These are phyloP conservation scores for Arvicanthis niloticus DNA, from an alignment of 2,113 vertebrate genomes.

Conservation along the genomic window DNA sequence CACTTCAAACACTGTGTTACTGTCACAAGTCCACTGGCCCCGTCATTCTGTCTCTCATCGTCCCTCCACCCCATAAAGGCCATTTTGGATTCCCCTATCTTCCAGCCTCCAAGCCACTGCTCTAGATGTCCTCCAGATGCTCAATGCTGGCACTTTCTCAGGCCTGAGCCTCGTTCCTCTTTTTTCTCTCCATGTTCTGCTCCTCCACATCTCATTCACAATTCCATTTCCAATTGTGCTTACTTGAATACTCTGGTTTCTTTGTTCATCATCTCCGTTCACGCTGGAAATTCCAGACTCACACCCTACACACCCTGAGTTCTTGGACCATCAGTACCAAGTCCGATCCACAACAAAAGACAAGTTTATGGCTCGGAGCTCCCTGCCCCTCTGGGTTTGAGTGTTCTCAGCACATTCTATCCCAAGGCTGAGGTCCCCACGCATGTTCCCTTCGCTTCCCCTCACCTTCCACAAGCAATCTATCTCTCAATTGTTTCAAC, in stretches of 20 bases:
- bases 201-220: not conserved
- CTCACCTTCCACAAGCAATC: not conserved
- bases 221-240: no score
- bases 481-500: not conserved
- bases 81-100: not conserved
- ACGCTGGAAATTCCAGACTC: not conserved
- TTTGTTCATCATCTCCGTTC: not conserved
- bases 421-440: not conserved
- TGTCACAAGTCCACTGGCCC: not conserved
- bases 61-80: not conserved
- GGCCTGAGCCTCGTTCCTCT: not conserved
- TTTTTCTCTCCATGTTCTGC: not conserved
- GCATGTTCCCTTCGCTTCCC: not conserved
- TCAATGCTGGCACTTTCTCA: not conserved
- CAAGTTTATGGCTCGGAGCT: not conserved
- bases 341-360: not conserved
- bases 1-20: not conserved
- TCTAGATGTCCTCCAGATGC: not conserved
- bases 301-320: no score
- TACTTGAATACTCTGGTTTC: not conserved
- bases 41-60: not conserved
- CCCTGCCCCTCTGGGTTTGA: not conserved
- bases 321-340: not conserved
- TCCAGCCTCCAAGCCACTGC: not conserved
- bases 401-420: not conserved